Conservation (phyloP, 2,113 vertebrate genomes). For the Galemys pyrenaicus region DNA sequence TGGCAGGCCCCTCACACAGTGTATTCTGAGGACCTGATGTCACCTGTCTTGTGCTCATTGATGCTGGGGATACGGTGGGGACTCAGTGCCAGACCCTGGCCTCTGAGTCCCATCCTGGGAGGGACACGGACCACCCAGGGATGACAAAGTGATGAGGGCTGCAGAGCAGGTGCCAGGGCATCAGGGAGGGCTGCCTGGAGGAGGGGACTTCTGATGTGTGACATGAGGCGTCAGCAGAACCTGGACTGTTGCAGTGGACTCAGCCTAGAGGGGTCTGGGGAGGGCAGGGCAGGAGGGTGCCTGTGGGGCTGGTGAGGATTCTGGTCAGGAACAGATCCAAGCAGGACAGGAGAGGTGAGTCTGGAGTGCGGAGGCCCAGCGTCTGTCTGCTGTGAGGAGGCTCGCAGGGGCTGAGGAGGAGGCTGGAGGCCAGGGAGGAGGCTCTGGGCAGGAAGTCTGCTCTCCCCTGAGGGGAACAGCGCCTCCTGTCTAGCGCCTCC, state of each 20-base stretch:
- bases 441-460: too few relatives aligned
- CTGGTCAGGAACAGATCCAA: not conserved
- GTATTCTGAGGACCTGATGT: not conserved
- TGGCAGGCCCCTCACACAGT: too few relatives aligned
- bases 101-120: not conserved
- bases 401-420: too few relatives aligned
- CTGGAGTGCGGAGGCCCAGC: not conserved
- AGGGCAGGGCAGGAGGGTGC: not conserved
- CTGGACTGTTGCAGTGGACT: not conserved
- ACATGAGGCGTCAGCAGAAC: not conserved
- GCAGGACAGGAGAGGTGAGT: not conserved
- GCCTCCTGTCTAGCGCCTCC: too few relatives aligned
- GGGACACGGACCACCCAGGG: not conserved
- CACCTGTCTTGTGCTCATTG: not conserved
- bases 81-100: not conserved
- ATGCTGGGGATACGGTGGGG: not conserved
- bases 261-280: not conserved
- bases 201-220: not conserved
- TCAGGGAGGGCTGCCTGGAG: not conserved
- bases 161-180: not conserved
- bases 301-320: not conserved
- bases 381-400: not conserved
- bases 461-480: too few relatives aligned
- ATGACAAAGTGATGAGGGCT: not conserved
- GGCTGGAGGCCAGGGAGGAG: too few relatives aligned